A percentile compares a stretch with the other conserved stretches of the same genome.
These are phyloP conservation scores for Ormyrus rosae DNA, from an alignment of 2,888 invertebrate genomes.

Conservation along the genomic window DNA sequence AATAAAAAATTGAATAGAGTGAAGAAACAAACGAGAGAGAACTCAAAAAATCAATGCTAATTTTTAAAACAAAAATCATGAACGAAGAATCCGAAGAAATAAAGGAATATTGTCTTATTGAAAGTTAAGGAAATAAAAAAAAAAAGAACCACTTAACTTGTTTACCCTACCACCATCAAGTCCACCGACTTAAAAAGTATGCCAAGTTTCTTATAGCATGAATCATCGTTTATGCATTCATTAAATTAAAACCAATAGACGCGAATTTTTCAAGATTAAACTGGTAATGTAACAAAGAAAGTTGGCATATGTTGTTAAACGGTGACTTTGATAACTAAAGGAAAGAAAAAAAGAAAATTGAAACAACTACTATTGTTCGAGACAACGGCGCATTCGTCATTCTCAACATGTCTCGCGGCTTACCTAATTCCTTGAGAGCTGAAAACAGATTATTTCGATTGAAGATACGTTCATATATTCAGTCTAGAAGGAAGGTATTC, in stretches of 20 bases:
- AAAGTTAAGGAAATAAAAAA: slow-evolving; percentile 28
- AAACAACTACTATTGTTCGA: slow-evolving; percentile 63
- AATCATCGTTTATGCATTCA: neutral
- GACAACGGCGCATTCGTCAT: slow-evolving; percentile 71
- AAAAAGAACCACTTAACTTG: slow-evolving; percentile 48
- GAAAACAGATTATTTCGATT: slow-evolving; percentile 72
- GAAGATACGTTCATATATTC: slow-evolving; percentile 65
- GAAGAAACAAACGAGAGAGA: slow-evolving; percentile 55
- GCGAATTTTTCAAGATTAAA: neutral
- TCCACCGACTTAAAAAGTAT: slow-evolving; percentile 54
- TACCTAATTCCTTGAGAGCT: slow-evolving; percentile 76
- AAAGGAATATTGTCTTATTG: neutral
- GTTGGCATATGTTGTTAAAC: slow-evolving; percentile 35
- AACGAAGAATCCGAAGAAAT: slow-evolving; percentile 13
- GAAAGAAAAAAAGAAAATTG: slow-evolving; percentile 54
- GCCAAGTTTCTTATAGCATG: slow-evolving; percentile 31
- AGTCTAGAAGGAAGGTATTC: slow-evolving; percentile 57
- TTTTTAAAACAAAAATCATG: slow-evolving; percentile 53
- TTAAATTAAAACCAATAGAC: neutral
- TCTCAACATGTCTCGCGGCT: slow-evolving; percentile 68
- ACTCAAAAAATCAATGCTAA: slow-evolving; percentile 44
- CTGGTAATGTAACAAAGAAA: slow-evolving; percentile 24
- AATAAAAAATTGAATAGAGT: slow-evolving; percentile 56
- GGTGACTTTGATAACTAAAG: slow-evolving; percentile 56
- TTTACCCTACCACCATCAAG: slow-evolving; percentile 71